Conservation (phyloP, 2,797 vertebrate species). For the Halcyon leucocephala region DNA sequence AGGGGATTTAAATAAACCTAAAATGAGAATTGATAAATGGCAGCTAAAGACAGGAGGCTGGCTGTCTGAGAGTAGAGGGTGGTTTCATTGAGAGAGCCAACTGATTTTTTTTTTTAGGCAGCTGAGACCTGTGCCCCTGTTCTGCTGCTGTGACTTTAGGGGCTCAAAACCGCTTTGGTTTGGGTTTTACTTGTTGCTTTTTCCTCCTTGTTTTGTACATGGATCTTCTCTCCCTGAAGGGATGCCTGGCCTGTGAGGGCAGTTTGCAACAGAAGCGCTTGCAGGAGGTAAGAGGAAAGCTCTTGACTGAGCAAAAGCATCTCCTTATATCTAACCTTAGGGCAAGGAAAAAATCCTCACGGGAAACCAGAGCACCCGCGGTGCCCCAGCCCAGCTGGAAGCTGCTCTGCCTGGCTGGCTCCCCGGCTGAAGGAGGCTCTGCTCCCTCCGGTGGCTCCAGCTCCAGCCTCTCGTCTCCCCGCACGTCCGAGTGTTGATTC, state of each 20-base stretch:
- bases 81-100: neutral
- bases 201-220: neutral
- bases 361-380: neutral
- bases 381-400: neutral
- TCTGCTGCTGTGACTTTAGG: neutral
- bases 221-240: neutral
- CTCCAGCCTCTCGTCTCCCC: neutral
- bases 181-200: neutral
- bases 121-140: neutral
- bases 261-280: neutral
- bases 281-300: neutral
- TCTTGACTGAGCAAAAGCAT: neutral
- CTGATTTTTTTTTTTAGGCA: neutral
- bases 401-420: neutral
- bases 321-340: neutral
- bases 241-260: neutral
- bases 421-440: constrained; percentile 43
- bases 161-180: neutral
- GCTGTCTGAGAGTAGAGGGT: neutral
- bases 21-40: neutral
- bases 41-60: neutral
- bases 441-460: constrained; percentile 66
- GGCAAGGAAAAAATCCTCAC: neutral
- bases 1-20: neutral
- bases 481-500: fast-evolving